Base-by-base conservation (phyloP, 2,888 invertebrate genomes). In the Caradrina clavipalpis region DNA sequence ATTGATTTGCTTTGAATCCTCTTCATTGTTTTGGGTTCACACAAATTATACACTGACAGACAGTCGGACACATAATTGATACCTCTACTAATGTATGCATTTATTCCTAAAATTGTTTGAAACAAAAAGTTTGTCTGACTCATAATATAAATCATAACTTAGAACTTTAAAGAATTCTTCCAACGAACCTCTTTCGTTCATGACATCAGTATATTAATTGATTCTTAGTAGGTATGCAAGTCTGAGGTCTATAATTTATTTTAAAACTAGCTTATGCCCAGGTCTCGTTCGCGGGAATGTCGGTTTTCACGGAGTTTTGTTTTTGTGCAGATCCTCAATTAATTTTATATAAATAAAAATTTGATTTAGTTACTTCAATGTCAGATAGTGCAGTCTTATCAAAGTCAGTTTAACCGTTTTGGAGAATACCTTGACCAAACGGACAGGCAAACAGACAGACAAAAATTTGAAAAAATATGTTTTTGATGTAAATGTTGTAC, bases 241-340 rank as follows among this genome's bases (percentile, higher is more conserved):
- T 71, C 58, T 81, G 17, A 39, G 75, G 71, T 62, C 61, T 81
- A 73, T 77, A 81, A 83, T 83, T 83, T 67, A 67, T 75, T 69
- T 75, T 26, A 26, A 26, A 26, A 26, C 26, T 26, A 26, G 26
- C 26, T 26, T 4, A 26, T 26, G 26, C 26, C 26, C 26, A 4
- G 26, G 26, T 4, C 2, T 26, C 26, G 26, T 26, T 4, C 26
- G 2, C 4, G 26, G 2, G 26, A 26, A 26, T 26, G 26, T 26
- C 26, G 26, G 26, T 26, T 4, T 3, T 26, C 26, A 26, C 26
- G 26, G 26, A 26, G 26, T 26, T 26, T 26, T 26, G 4, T 26
- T 26, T 26, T 2, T 2, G 26, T 3, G 26, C 26, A 26, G n/a
- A 26, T 26, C 26, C 26, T 26, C 4, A 26, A 26, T 26, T n/a